Evolutionary conservation across 2,888 invertebrate genomes (phyloP).

Genomic region (Sinopyrophorus schimmeli): DNA sequence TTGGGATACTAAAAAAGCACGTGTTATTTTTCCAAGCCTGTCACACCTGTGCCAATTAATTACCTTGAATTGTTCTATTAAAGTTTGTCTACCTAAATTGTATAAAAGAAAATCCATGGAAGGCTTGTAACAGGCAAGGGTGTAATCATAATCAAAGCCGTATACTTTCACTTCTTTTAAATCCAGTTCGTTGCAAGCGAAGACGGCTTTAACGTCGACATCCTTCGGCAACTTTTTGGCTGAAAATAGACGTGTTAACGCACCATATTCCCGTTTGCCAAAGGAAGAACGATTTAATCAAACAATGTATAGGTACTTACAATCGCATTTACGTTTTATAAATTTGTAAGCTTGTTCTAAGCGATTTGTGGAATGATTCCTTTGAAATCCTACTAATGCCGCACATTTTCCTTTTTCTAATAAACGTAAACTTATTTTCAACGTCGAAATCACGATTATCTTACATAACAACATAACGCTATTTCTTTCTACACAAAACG

Average conservation of each 20-base stretch:
- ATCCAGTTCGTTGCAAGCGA: constrained; percentile 95
- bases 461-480: constrained; percentile 37
- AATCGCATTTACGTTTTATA: constrained; percentile 71
- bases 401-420: constrained; percentile 27
- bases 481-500: constrained; percentile 18
- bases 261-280: not conserved
- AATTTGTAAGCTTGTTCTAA: constrained; percentile 64
- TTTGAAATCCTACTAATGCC: constrained; percentile 4
- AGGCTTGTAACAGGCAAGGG: constrained; percentile 92
- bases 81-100: constrained; percentile 82
- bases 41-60: too few relatives aligned
- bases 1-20: constrained; percentile 79
- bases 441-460: constrained; percentile 19
- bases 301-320: constrained; percentile 59
- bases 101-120: constrained; percentile 87
- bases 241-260: constrained; percentile 52
- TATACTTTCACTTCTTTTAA: constrained; percentile 90
- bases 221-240: constrained; percentile 86
- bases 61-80: constrained; percentile 88
- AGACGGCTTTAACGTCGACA: constrained; percentile 86
- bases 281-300: constrained; percentile 2
- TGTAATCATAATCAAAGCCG: constrained; percentile 99
- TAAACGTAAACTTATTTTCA: constrained; percentile 20
- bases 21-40: too few relatives aligned
- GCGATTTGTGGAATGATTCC: constrained; percentile 44